Evolutionary conservation across 2,113 vertebrate species (phyloP), one percentile per base, ranked within the genome.

Genomic region (Oreochromis tanganicae): DNA sequence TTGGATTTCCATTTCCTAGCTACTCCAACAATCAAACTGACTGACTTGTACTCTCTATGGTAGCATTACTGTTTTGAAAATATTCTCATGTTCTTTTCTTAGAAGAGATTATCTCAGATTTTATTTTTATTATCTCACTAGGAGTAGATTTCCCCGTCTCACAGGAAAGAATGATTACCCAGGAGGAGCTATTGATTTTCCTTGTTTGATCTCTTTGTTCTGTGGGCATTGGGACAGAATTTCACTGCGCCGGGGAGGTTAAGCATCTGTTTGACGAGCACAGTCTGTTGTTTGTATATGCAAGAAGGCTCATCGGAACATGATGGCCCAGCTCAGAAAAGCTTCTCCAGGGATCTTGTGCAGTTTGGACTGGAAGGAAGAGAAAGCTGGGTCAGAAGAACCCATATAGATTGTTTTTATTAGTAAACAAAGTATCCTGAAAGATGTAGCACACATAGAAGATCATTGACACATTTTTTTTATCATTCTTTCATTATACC

Each of bases 171-270:
- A 54, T 55, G 83, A 87, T 63, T 50, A 17, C 38, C 41, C 86
- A 29, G 57, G 32, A 32, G 82, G 24, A 63, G 84, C 61, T 89
- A 90, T 91, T 75, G 87, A 92, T 89, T 89, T 83, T 86, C 54
- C 66, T 17, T 27, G 56, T 85, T 87, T 89, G 84, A 90, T 84
- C 10, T 83, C 85, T 87, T 83, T 85, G 54, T 93, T 85, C 56
- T 48, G 82, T 84, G 59, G 24, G 56, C 82, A n/a, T 87, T 43
- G 36, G 55, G 89, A 86, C 87, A 90, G 85, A 78, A 17, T 19
- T 56, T 68, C 32, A 9, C 79, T 81, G 82, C 52, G 29, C 75
- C 52, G 5, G 81, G 21, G 48, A 61, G 46, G 71, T 85, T 82
- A 81, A 88, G 82, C 55, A 84, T 80, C 73, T 85, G 61, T 90